A percentile compares a stretch with the other conserved stretches of the same genome.
phyloP scores from a whole-genome alignment of 1,140 invertebrate genomes.

The Copidosoma floridanum region DNA sequence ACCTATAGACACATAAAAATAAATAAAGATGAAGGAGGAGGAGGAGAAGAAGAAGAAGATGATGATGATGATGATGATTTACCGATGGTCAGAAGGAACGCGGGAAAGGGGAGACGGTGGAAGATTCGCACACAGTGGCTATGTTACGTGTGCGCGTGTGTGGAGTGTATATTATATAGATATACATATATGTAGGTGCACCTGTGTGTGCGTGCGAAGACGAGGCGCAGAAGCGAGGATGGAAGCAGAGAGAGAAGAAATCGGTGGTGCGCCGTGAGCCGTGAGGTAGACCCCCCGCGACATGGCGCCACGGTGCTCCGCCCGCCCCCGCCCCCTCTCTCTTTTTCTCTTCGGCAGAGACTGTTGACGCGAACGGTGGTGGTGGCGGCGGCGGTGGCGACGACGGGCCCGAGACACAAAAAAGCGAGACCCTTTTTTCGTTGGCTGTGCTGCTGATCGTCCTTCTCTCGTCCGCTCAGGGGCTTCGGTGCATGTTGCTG shows the following conservation, averaged over 20 bases:
- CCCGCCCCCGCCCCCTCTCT: slow-evolving; percentile 41
- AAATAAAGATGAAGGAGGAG: neutral
- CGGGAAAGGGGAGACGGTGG: too few relatives aligned
- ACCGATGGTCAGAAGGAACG: neutral
- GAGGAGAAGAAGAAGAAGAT: neutral
- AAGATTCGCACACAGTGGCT: too few relatives aligned
- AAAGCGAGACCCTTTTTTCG: slow-evolving; percentile 15
- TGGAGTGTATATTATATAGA: too few relatives aligned
- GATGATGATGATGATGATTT: too few relatives aligned
- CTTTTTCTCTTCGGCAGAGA: neutral
- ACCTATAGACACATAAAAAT: neutral
- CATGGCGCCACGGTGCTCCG: slow-evolving; percentile 57
- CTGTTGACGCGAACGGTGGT: too few relatives aligned
- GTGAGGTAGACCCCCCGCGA: slow-evolving; percentile 53
- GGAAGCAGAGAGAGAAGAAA: neutral
- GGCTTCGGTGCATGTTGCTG: too few relatives aligned
- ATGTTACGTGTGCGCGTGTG: too few relatives aligned
- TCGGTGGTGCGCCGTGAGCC: neutral
- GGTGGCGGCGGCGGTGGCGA: slow-evolving; percentile 29
- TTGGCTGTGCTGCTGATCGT: slow-evolving; percentile 5
- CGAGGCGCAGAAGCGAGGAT: neutral
- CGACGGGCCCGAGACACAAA: slow-evolving; percentile 31
- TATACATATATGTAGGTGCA: too few relatives aligned
- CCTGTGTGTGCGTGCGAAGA: neutral
- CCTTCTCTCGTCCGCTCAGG: slow-evolving; percentile 7